Evolutionary conservation across 2,888 invertebrate species (phyloP), one percentile per base, ranked within the genome.

Genomic region (Tuta absoluta): DNA sequence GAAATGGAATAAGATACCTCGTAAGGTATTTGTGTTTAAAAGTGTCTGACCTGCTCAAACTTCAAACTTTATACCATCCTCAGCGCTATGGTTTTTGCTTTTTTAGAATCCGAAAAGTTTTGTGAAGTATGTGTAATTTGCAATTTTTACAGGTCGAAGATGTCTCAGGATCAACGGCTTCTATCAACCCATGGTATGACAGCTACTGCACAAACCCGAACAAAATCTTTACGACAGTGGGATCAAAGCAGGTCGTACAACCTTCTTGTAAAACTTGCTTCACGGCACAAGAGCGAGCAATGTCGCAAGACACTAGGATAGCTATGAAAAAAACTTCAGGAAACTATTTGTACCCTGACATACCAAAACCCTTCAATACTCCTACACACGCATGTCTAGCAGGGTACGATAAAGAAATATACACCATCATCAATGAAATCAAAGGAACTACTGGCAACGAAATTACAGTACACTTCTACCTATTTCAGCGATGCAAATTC

Each of bases 381-480:
- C 53, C 53, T 0, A 41, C 60, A 11, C 19, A 57, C 4, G 66
- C 66, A 0, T 61, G 66, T 19, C 57, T 66, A 11, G 66, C 63
- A 1, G 66, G 66, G 10, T 66, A 45, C 24, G 66, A 66, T 33
- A 14, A 17, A 0, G 60, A 66, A 61, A 66, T 66, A 8, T 61
- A 19, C 11, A 17, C 23, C n/a, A 59, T 66, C 37, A 60, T 66
- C 24, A 53, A 63, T 8, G 61, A 63, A 10, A 37, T 66, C 28
- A 45, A 48, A 63, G n/a, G 11, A 0, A 41, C 28, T 7, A n/a
- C 0, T 17, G 63, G 63, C 1, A 23, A 23, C 21, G 61, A 66
- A 23, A 56, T 66, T 21, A 45, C 61, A 37, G 63, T 66, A 11
- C 48, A 66, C 33, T 66, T 63, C 21, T 66, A 66, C 53, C n/a